phyloP scores from a whole-genome alignment of 2,888 invertebrate species.

The Apeira syringaria region DNA sequence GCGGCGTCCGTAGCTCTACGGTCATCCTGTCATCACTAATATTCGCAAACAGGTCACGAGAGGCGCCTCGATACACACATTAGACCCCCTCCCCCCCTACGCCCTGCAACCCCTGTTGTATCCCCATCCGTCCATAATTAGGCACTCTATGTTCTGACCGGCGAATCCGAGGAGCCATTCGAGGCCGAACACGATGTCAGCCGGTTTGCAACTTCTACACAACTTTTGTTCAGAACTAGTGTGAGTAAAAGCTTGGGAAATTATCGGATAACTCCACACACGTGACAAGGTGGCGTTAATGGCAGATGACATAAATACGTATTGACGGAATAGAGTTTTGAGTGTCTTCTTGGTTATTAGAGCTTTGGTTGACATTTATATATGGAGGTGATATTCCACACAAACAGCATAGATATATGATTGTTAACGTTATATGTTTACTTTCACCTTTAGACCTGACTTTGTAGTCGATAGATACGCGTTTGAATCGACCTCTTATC shows the following conservation, averaged over 20 bases:
- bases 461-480: too few relatives aligned
- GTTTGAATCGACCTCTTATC: too few relatives aligned
- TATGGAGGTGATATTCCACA: too few relatives aligned
- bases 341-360: neutral
- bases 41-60: conserved; percentile 38
- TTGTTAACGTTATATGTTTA: too few relatives aligned
- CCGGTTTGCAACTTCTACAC: conserved; percentile 8
- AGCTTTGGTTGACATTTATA: neutral
- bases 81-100: conserved; percentile 16
- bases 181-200: conserved; percentile 15
- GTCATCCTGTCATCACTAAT: conserved; percentile 30
- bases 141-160: conserved; percentile 28
- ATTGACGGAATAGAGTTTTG: neutral
- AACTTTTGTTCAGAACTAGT: conserved; percentile 16
- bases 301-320: neutral
- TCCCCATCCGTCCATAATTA: conserved; percentile 28
- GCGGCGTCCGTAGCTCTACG: conserved; percentile 19
- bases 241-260: conserved; percentile 8
- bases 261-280: conserved; percentile 13
- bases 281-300: neutral
- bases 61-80: conserved; percentile 33
- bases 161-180: conserved; percentile 22
- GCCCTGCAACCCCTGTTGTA: neutral
- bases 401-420: too few relatives aligned
- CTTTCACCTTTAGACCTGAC: too few relatives aligned